Percentiles rank a stretch among this genome's conserved stretches.
Conservation (phyloP, 2,113 vertebrate genomes). For the Scomber scombrus region DNA sequence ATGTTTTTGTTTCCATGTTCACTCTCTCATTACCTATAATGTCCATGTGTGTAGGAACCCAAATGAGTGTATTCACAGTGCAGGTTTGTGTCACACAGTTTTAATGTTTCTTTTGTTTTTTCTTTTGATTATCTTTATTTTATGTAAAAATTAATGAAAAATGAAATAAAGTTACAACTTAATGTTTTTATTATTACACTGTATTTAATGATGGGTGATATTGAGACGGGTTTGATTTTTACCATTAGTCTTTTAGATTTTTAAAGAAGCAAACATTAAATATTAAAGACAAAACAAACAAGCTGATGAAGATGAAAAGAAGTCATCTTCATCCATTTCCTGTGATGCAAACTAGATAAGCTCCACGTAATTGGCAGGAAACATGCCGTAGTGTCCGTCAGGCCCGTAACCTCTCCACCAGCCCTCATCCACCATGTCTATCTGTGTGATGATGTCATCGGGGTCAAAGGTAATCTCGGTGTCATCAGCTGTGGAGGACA, state of each 20-base stretch:
- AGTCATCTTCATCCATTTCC: neutral
- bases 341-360: constrained; percentile 46
- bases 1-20: too few species aligned
- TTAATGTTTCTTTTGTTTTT: too few species aligned
- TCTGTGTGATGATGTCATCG: constrained; percentile 91
- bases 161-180: too few species aligned
- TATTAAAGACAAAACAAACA: neutral
- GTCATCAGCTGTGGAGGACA: constrained; percentile 85
- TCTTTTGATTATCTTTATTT: too few species aligned
- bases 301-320: neutral
- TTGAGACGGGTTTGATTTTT: too few species aligned
- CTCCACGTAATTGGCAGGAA: constrained; percentile 95
- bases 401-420: constrained; percentile 94
- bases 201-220: too few species aligned
- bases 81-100: too few species aligned
- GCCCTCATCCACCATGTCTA: constrained; percentile 94
- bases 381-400: constrained; percentile 91
- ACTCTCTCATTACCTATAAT: too few species aligned
- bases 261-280: neutral
- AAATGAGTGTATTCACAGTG: too few species aligned
- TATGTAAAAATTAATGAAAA: too few species aligned
- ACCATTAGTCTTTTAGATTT: neutral
- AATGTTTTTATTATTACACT: too few species aligned
- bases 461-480: constrained; percentile 95
- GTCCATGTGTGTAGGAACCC: too few species aligned